These are phyloP conservation scores for Apodemia mormo DNA, from an alignment of 2,888 invertebrate species.

Conservation along the genomic window DNA sequence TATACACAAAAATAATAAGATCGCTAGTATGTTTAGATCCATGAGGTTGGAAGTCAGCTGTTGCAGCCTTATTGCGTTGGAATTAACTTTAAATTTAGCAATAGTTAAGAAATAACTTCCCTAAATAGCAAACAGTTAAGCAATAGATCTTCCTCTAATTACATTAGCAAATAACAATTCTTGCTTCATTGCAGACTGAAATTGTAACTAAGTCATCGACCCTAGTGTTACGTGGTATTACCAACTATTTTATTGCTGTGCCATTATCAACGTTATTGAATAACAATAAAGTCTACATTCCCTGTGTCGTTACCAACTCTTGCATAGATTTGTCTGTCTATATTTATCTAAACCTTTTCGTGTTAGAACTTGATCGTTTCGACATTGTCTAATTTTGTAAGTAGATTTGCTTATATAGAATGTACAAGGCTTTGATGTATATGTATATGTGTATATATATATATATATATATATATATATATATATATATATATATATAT, in stretches of 20 bases:
- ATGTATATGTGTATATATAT: too few relatives aligned
- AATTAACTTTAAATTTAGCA: too few relatives aligned
- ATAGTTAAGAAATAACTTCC: too few relatives aligned
- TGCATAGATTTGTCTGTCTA: slow-evolving; percentile 11
- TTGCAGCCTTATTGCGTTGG: too few relatives aligned
- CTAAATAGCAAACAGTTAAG: neutral
- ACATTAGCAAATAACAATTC: neutral
- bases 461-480: too few relatives aligned
- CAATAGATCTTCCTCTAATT: neutral
- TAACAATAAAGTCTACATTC: neutral
- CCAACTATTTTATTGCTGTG: neutral
- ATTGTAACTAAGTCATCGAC: slow-evolving; percentile 14
- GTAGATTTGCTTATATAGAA: neutral
- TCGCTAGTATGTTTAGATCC: too few relatives aligned
- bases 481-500: too few relatives aligned
- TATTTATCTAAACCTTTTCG: slow-evolving; percentile 11
- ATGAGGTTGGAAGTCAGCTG: too few relatives aligned
- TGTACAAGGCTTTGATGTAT: neutral
- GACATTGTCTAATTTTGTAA: slow-evolving; percentile 6
- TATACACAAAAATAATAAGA: too few relatives aligned
- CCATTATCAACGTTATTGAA: neutral
- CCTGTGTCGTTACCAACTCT: neutral
- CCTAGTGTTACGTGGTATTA: neutral
- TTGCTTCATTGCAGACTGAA: slow-evolving; percentile 6
- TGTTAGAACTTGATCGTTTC: slow-evolving; percentile 8